A percentile compares a stretch with the other conserved stretches of the same genome.
phyloP scores from a whole-genome alignment of 1,140 invertebrate genomes.

The Trypoxylus dichotomus region DNA sequence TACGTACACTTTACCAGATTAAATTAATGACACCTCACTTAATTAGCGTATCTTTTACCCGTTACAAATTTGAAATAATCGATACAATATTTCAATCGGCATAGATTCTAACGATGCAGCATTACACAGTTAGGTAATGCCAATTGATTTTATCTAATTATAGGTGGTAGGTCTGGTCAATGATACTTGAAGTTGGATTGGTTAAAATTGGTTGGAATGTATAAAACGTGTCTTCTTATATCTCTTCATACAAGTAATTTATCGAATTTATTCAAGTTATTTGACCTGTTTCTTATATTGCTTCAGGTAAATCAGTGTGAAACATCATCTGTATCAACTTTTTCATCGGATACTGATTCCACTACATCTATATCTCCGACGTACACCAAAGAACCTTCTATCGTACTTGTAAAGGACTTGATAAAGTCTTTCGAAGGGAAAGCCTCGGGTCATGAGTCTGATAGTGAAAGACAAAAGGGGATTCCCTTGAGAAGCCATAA shows the following conservation, averaged over 20 bases:
- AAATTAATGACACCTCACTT: no score
- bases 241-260: neutral
- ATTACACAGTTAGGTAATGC: neutral
- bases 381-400: neutral
- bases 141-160: constrained; percentile 23
- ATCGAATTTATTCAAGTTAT: neutral
- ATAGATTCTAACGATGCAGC: neutral
- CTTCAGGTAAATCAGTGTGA: constrained; percentile 12
- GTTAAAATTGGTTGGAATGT: neutral
- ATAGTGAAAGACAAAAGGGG: neutral
- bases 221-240: neutral
- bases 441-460: neutral
- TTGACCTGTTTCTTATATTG: neutral
- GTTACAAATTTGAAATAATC: no score
- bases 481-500: neutral
- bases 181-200: neutral
- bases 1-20: no score
- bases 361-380: neutral
- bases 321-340: constrained; percentile 12
- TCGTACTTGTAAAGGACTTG: neutral
- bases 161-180: neutral
- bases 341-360: constrained; percentile 14
- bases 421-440: neutral
- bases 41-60: no score
- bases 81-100: no score